These are phyloP conservation scores for Drosophila pseudoobscura DNA, from an alignment of 1,140 invertebrate genomes.

Conservation along the genomic window DNA sequence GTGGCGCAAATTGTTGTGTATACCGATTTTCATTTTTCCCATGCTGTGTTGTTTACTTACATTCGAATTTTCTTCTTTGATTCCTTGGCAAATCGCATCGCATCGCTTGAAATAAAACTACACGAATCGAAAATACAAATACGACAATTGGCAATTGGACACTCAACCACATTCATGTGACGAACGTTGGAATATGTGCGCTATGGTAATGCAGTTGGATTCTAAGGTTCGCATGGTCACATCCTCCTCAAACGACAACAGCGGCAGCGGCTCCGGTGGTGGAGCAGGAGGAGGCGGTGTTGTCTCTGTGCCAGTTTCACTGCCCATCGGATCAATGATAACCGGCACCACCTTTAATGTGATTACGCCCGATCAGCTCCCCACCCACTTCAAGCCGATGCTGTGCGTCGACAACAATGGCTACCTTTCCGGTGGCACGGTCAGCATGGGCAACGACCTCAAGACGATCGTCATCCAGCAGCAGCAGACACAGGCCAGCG, in stretches of 20 bases:
- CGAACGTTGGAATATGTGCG: slow-evolving; percentile 66
- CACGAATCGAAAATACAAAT: slow-evolving; percentile 24
- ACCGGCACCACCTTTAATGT: slow-evolving; percentile 92
- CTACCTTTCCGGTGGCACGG: slow-evolving; percentile 88
- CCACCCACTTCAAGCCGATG: slow-evolving; percentile 91
- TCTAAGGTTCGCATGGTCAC: slow-evolving; percentile 82
- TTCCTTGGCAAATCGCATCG: slow-evolving; percentile 53
- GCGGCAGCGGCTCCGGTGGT: slow-evolving; percentile 65
- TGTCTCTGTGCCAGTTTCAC: slow-evolving; percentile 86
- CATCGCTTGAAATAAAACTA: slow-evolving; percentile 26
- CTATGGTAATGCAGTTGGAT: slow-evolving; percentile 82
- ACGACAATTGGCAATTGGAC: slow-evolving; percentile 31
- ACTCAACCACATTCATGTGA: slow-evolving; percentile 50
- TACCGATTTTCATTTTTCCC: slow-evolving; percentile 81
- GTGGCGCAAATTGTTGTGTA: slow-evolving; percentile 82
- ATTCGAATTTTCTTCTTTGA: slow-evolving; percentile 75
- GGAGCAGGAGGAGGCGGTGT: slow-evolving; percentile 55
- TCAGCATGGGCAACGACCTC: slow-evolving; percentile 85
- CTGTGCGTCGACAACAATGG: slow-evolving; percentile 92
- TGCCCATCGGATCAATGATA: slow-evolving; percentile 91
- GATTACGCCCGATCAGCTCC: slow-evolving; percentile 91
- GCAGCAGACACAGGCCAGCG: slow-evolving; percentile 63
- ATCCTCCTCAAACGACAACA: slow-evolving; percentile 79
- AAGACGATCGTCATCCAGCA: slow-evolving; percentile 93
- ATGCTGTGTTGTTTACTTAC: slow-evolving; percentile 82